Conservation (phyloP, 2,113 vertebrate species). For the Chloebia gouldiae region DNA sequence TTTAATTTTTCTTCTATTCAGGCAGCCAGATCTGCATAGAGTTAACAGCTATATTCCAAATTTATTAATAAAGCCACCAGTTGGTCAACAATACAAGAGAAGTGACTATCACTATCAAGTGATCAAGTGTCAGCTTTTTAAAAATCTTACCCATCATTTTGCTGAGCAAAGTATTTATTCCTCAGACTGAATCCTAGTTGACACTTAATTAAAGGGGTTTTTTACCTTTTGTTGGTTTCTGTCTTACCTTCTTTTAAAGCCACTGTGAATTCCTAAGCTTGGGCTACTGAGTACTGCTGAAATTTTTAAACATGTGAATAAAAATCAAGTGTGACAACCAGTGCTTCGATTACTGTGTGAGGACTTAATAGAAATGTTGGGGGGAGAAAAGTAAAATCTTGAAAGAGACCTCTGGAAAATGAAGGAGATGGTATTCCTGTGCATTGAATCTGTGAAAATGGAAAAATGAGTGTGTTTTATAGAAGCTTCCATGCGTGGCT, state of each 20-base stretch:
- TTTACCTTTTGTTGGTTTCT: background rate
- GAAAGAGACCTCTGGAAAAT: background rate
- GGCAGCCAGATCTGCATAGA: background rate
- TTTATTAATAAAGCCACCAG: background rate
- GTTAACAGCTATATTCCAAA: background rate
- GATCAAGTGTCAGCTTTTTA: background rate
- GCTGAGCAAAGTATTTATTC: background rate
- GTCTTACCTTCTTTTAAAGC: background rate
- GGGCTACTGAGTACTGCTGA: background rate
- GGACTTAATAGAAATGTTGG: background rate
- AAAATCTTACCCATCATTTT: background rate
- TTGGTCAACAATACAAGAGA: background rate
- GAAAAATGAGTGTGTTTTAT: background rate
- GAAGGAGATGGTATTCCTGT: background rate
- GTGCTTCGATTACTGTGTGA: background rate
- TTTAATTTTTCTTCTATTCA: background rate
- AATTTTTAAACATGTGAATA: background rate
- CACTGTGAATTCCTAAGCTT: background rate
- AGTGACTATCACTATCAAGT: background rate
- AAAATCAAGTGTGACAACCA: background rate
- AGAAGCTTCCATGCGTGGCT: background rate
- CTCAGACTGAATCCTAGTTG: background rate
- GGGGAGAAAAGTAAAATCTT: accelerated
- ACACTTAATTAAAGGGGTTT: background rate
- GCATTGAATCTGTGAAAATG: background rate